Evolutionary conservation across 2,113 vertebrate genomes (phyloP), one percentile per base, ranked within the genome.

Genomic region (Lepisosteus oculatus): DNA sequence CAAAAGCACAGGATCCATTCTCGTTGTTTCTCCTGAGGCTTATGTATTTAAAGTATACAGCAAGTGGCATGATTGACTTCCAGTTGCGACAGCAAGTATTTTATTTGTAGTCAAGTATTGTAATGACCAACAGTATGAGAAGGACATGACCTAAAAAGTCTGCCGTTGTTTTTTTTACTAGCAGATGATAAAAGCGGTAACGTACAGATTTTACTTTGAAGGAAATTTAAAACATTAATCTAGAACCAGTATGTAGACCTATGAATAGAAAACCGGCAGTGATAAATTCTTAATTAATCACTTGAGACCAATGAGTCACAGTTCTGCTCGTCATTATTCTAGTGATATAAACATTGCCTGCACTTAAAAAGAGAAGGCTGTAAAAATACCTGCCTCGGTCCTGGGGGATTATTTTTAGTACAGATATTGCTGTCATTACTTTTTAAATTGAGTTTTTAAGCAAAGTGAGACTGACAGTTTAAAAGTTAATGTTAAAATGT

Each of bases 281-380:
- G 85, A 86, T 90, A 87, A 89, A 83, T 78, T 79, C 78, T 85
- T 81, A 84, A 91, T 89, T 90, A 88, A 89, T 90, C 84, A 78
- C 72, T 69, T 69, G 69, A 78, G 78, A 84, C 77, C 80, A 79
- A 82, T 85, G 85, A 91, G 76, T 90, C 88, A 91, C 78, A 77
- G 75, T 64, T 72, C 55, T 74, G 69, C 29, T 74, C 75, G 43
- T 63, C 44, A 61, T 76, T 73, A 74, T 65, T n/a, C 44, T 61
- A 45, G 76, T 76, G 77, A 82, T 69, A 78, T 78, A 74, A 71
- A 69, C 81, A 72, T 77, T 63, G 70, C 65, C n/a, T 42, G 41
- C 44, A 65, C 67, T 72, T 68, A 67, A 63, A 68, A 56, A 73
- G 67, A 65, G 56, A 12, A 61, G 29, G 63, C 65, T 6, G 62